Base-by-base conservation (phyloP, 2,888 invertebrate species). In the Drosophila borealis region DNA sequence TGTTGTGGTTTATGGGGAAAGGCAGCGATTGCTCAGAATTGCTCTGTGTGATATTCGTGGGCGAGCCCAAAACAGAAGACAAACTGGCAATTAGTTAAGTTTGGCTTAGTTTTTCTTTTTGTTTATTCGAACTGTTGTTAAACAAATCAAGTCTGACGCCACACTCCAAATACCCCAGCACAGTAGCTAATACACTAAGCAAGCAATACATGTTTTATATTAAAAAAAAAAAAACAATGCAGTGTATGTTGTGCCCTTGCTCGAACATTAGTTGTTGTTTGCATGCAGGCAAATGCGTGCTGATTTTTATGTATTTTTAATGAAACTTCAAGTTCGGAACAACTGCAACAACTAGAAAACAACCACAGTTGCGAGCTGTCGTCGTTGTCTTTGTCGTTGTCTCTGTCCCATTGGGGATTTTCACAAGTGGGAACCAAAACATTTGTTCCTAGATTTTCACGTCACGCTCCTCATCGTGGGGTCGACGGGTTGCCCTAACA, bases 361-460 rank as follows among this genome's bases (percentile, higher is more conserved):
- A 62, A 45, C 53, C 55, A 60, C 45, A 64, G 71, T 62, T 68
- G 62, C 36, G 51, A 71, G 67, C 64, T 75, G 75, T 75, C 62
- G 71, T 68, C 67, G 56, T 62, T 29, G 29, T 29, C 29, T 29
- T 41, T 45, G 46, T 42, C 37, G 75, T 2, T 29, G 29, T 64
- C 61, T 72, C 37, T 42, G 53, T 67, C 69, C 70, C 62, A 54
- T 67, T 74, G 77, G 87, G 81, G 75, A 83, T 79, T 86, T 84
- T 74, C 77, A 80, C 87, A 84, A 90, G 86, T 89, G 90, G 86
- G 90, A 89, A 90, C 86, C 82, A 81, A 86, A 89, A 90, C 89
- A 89, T 88, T 89, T 89, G 89, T 83, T 86, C 74, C 80, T 80
- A 88, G 80, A 86, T 82, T 81, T 88, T 89, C 83, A 80, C 80